Evolutionary conservation across 2,113 vertebrate species (phyloP), one percentile per base, ranked within the genome.

Genomic region (Plecotus auritus): DNA sequence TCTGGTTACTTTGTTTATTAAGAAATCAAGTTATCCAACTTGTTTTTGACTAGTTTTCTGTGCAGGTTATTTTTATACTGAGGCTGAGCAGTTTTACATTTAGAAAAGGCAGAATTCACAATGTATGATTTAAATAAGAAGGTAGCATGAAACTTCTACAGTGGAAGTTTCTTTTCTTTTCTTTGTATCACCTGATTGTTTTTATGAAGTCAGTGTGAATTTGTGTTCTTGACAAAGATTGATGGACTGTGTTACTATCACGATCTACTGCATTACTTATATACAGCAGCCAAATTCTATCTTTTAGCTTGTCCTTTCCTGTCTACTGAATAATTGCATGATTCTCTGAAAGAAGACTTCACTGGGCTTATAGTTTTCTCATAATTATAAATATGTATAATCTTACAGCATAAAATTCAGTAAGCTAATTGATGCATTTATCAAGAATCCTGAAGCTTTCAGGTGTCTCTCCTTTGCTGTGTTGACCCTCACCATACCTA

Each of bases 211-310:
- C 82, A 59, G 0, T 28, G 32, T 82, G 90, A 95, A 69, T 95
- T 95, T 96, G 72, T 87, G 40, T 56, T 91, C 54, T 37, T 97
- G 98, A 94, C 96, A 94, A 59, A 61, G 76, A 98, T 80, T 86
- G 96, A 98, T 97, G 80, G n/a, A 17, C 84, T 90, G 59, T 56
- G 67, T 69, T 96, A 49, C 26, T 54, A 80, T 91, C 90, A 35
- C 35, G 51, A 86, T 42, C 28, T 54, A 23, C 61, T 97, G 85
- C 61, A 88, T 98, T 98, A 97, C 97, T 98, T 98, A 98, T 93
- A 56, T 9, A 56, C 18, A 45, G 67, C 47, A 94, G 72, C 0
- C 61, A 91, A 72, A 59, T 74, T 96, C 45, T 69, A 32, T 95
- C 90, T 96, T 95, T 88, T 90, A 85, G 47, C 20, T 90, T 95